phyloP scores from a whole-genome alignment of 2,797 vertebrate genomes.

The Fundulus diaphanus region DNA sequence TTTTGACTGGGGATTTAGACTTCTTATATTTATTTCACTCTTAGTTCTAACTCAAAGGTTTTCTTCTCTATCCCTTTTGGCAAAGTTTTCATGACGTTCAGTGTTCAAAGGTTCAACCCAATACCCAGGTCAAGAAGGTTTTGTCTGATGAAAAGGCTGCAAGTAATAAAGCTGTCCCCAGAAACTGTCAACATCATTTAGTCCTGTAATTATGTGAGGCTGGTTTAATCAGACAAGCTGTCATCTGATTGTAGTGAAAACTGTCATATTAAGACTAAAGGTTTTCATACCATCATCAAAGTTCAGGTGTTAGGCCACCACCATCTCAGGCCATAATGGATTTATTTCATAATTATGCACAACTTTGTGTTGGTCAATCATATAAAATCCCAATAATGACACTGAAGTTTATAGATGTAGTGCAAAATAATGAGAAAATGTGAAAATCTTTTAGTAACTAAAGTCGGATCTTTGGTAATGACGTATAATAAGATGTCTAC shows the following conservation, averaged over 20 bases:
- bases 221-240: conserved; percentile 1
- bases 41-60: conserved; percentile 8
- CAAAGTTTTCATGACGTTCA: not conserved
- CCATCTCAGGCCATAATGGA: not conserved
- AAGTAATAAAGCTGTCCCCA: conserved; percentile 9
- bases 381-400: not conserved
- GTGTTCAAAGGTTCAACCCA: conserved; percentile 27
- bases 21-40: conserved; percentile 22
- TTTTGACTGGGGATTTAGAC: conserved; percentile 9
- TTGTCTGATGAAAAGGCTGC: conserved; percentile 19
- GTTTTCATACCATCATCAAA: not conserved
- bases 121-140: not conserved
- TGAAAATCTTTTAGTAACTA: not conserved
- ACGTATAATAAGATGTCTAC: not conserved
- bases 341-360: not conserved
- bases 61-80: conserved; percentile 13
- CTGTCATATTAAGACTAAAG: not conserved
- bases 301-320: not conserved
- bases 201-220: not conserved
- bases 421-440: not conserved
- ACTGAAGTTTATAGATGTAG: not conserved
- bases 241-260: not conserved
- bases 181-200: conserved; percentile 13
- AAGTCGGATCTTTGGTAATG: not conserved
- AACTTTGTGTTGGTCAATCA: not conserved